A percentile compares a stretch with the other conserved stretches of the same genome.
phyloP scores from a whole-genome alignment of 2,888 invertebrate genomes.

The Acrobasis consociella region DNA sequence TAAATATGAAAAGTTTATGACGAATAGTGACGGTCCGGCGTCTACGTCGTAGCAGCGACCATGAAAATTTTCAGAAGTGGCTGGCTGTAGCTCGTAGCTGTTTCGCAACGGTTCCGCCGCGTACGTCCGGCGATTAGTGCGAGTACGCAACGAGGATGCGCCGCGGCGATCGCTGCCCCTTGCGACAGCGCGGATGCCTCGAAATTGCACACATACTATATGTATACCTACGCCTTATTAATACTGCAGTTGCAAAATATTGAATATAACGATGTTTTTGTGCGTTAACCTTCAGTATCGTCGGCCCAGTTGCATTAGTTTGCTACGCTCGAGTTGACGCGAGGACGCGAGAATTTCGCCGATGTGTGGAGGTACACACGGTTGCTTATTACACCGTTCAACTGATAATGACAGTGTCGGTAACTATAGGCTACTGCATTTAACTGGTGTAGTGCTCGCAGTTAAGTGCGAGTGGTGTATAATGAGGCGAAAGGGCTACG shows the following conservation, averaged over 20 bases:
- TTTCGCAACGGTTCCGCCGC: conserved; percentile 72
- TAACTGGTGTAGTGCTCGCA: conserved; percentile 13
- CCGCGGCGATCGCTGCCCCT: conserved; percentile 59
- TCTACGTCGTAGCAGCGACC: conserved; percentile 38
- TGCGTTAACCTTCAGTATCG: conserved; percentile 73
- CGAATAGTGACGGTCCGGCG: conserved; percentile 8
- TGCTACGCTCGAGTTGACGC: conserved; percentile 71
- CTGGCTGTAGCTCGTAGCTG: conserved; percentile 29
- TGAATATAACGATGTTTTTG: conserved; percentile 69
- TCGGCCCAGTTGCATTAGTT: conserved; percentile 76
- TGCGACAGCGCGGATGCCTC: conserved; percentile 79
- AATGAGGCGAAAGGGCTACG: conserved; percentile 18
- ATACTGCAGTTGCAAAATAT: conserved; percentile 79
- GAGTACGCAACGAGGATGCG: conserved; percentile 76
- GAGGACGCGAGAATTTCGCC: conserved; percentile 65
- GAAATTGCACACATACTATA: conserved; percentile 69
- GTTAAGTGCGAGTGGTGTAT: conserved; percentile 3
- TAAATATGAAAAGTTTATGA: not conserved
- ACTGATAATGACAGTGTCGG: conserved; percentile 29
- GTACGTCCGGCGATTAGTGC: conserved; percentile 75
- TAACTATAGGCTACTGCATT: conserved; percentile 26
- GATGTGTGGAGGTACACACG: conserved; percentile 32
- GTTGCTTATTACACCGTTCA: conserved; percentile 35
- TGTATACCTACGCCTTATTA: conserved; percentile 68
- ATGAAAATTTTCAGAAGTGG: conserved; percentile 45